Evolutionary conservation across 2,113 vertebrate species (phyloP).

Genomic region (Notechis scutatus): DNA sequence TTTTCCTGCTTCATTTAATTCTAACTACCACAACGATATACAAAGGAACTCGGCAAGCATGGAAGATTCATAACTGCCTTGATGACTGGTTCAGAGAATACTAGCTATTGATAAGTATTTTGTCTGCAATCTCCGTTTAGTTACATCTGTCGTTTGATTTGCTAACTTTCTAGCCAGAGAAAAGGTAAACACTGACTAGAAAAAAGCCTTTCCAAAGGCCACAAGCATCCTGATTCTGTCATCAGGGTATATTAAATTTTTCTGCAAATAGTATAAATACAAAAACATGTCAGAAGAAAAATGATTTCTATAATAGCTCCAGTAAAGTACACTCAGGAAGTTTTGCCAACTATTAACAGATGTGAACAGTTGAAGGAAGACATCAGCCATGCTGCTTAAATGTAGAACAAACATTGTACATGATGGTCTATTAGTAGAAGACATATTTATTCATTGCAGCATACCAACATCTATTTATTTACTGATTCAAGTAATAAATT

Average conservation of each 20-base stretch:
- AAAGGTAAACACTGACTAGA: not conserved
- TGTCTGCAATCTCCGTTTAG: not conserved
- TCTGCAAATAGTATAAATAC: not conserved
- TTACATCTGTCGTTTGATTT: not conserved
- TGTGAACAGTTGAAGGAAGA: not conserved
- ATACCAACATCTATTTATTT: not conserved
- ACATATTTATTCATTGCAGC: not conserved
- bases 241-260: not conserved
- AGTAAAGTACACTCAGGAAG: not conserved
- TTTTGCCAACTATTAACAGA: not conserved
- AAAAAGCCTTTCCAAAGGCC: not conserved
- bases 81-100: not conserved
- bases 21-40: not conserved
- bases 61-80: not conserved
- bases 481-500: not conserved
- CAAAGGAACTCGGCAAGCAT: not conserved
- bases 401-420: not conserved
- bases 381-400: not conserved
- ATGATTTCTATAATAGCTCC: not conserved
- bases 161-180: not conserved
- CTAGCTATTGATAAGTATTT: not conserved
- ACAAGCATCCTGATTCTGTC: not conserved
- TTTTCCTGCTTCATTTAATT: not conserved
- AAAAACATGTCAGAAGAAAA: not conserved
- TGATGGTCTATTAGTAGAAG: not conserved